phyloP scores from a whole-genome alignment of 2,113 vertebrate genomes.

The Erpornis zantholeuca region DNA sequence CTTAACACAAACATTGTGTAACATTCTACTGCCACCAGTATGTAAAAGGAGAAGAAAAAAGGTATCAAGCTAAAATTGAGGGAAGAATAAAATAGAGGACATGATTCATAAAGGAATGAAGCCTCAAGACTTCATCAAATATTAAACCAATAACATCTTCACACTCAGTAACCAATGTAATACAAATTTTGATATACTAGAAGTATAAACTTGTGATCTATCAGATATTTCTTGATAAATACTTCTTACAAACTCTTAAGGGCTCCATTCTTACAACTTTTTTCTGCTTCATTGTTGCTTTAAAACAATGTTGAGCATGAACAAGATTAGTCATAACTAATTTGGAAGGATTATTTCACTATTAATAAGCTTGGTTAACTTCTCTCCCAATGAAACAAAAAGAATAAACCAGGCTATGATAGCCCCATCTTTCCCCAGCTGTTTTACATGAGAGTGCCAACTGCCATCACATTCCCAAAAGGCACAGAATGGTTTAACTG shows the following conservation, averaged over 20 bases:
- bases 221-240: not conserved
- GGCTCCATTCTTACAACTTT: not conserved
- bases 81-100: not conserved
- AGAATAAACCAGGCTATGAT: not conserved
- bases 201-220: not conserved
- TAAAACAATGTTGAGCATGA: not conserved
- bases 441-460: not conserved
- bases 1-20: not conserved
- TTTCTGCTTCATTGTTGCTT: not conserved
- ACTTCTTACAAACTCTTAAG: not conserved
- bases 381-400: not conserved
- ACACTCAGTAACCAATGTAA: not conserved
- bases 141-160: not conserved
- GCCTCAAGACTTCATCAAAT: not conserved
- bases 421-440: not conserved
- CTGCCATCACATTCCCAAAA: not conserved
- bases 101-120: not conserved
- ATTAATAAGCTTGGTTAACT: not conserved
- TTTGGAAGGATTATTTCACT: not conserved
- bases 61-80: not conserved
- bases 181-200: not conserved
- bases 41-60: not conserved
- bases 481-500: not conserved
- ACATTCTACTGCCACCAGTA: slow-evolving; percentile 15
- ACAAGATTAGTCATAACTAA: not conserved